Evolutionary conservation across 1,140 invertebrate genomes (phyloP).

Genomic region (Mya arenaria): DNA sequence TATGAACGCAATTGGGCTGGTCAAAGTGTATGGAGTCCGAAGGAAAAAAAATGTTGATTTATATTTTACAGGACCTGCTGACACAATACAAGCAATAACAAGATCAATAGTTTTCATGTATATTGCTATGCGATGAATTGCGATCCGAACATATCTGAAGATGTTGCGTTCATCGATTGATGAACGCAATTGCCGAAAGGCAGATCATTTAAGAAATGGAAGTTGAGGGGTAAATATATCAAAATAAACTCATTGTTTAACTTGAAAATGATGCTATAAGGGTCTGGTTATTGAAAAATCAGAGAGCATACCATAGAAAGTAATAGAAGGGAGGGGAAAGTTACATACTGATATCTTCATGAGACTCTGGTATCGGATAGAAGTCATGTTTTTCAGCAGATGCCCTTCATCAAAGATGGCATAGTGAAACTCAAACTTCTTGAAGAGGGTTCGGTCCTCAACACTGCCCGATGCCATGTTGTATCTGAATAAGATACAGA

Average conservation of each 20-base stretch:
- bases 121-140: too few species aligned
- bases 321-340: neutral
- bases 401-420: slow-evolving; percentile 98
- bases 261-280: neutral
- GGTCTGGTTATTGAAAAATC: neutral
- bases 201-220: neutral
- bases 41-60: too few species aligned
- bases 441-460: slow-evolving; percentile 95
- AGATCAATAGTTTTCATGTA: too few species aligned
- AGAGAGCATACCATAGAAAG: neutral
- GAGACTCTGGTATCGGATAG: slow-evolving; percentile 93
- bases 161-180: too few species aligned
- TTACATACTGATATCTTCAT: slow-evolving; percentile 90
- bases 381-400: slow-evolving; percentile 98
- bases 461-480: slow-evolving; percentile 90
- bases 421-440: slow-evolving; percentile 93
- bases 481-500: slow-evolving; percentile 85
- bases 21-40: too few species aligned
- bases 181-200: too few species aligned
- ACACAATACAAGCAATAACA: too few species aligned
- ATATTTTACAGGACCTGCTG: too few species aligned
- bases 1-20: too few species aligned
- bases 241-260: neutral
- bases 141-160: too few species aligned
- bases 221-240: neutral